Percentiles rank a stretch among this genome's conserved stretches.
phyloP scores from a whole-genome alignment of 2,113 vertebrate species.

The Petrocephalus zakoni region DNA sequence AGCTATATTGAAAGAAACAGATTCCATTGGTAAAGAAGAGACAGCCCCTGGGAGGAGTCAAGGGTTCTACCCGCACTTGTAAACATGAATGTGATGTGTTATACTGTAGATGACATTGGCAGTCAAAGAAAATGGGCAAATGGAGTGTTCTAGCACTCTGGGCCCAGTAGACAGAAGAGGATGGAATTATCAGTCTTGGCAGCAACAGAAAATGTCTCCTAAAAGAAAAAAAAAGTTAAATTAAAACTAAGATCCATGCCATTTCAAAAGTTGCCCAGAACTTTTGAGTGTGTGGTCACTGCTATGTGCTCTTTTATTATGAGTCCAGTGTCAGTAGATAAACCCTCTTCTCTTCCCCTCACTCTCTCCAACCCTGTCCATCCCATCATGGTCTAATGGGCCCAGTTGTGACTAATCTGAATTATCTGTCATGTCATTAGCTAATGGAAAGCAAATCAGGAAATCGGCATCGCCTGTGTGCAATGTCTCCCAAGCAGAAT shows the following conservation, averaged over 20 bases:
- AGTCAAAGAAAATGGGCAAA: background rate
- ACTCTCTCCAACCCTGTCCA: background rate
- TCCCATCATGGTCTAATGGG: background rate
- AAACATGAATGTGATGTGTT: background rate
- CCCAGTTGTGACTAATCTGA: conserved; percentile 12
- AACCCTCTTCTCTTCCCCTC: background rate
- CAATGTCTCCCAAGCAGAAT: background rate
- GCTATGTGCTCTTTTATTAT: background rate
- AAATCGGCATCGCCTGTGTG: background rate
- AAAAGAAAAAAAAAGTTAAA: background rate
- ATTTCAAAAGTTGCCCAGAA: background rate
- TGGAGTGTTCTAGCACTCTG: no score
- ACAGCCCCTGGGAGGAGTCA: background rate
- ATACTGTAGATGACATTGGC: no score
- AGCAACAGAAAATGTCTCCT: background rate
- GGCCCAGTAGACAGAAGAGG: background rate
- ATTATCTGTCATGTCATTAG: conserved; percentile 20
- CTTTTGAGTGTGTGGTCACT: background rate
- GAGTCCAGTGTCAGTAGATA: background rate
- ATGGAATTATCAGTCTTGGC: background rate
- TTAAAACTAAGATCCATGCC: background rate
- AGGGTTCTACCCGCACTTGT: background rate
- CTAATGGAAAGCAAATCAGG: conserved; percentile 15
- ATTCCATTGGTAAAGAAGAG: background rate
- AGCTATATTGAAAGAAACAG: background rate